Conservation (phyloP, 2,113 vertebrate species). For the Dascyllus trimaculatus region DNA sequence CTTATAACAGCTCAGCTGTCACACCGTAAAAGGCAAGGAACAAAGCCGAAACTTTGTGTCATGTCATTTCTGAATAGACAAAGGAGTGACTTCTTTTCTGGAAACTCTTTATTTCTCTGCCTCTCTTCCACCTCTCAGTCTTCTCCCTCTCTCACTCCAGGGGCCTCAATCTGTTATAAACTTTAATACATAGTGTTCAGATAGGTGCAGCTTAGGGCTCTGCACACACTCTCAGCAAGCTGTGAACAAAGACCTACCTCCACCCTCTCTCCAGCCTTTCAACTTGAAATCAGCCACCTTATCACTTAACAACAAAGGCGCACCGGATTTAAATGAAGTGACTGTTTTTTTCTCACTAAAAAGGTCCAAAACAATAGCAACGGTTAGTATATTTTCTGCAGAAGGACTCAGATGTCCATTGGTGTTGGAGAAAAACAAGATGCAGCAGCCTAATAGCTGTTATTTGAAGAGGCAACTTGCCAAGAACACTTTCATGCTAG, state of each 20-base stretch:
- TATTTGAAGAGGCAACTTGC: constrained; percentile 59
- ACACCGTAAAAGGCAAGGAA: constrained; percentile 70
- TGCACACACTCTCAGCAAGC: constrained; percentile 68
- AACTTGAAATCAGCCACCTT: constrained; percentile 73
- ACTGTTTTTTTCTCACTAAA: background rate
- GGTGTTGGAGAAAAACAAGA: constrained; percentile 21
- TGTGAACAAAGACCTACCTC: constrained; percentile 79
- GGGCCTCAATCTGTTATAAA: constrained; percentile 76
- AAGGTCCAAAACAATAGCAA: constrained; percentile 18
- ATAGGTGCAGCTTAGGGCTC: constrained; percentile 76
- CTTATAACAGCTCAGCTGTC: constrained; percentile 75
- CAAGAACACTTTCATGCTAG: constrained; percentile 51
- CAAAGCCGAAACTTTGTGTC: constrained; percentile 81
- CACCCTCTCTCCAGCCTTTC: constrained; percentile 74
- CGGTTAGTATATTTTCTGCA: background rate
- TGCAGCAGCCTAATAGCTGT: constrained; percentile 38
- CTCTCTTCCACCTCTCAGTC: constrained; percentile 12
- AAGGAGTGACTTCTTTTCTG: constrained; percentile 66
- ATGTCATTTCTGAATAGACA: constrained; percentile 81
- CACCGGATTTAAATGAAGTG: constrained; percentile 56
- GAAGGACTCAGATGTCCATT: constrained; percentile 20
- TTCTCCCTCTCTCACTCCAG: constrained; percentile 60
- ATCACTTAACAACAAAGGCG: constrained; percentile 62
- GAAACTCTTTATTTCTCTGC: constrained; percentile 60
- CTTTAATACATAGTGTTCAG: constrained; percentile 79